Conservation (phyloP, 2,888 invertebrate species). For the Drosophila diplacantha region DNA sequence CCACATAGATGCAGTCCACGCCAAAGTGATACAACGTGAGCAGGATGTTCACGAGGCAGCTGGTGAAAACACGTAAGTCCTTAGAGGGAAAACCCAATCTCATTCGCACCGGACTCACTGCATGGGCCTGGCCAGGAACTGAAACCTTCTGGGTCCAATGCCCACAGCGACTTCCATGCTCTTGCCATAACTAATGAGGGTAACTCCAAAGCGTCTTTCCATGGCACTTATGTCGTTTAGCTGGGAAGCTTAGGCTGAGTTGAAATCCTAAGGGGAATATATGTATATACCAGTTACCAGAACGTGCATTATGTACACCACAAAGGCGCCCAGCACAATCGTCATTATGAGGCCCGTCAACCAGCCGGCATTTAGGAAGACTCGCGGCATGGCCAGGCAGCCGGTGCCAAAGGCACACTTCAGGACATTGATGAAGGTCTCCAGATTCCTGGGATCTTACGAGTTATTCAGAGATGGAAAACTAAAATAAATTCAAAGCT, state of each 20-base stretch:
- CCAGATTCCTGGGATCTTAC: conserved; percentile 70
- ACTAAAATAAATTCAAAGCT: not conserved
- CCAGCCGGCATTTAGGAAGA: conserved; percentile 91
- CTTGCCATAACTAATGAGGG: conserved; percentile 87
- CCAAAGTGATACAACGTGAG: conserved; percentile 93
- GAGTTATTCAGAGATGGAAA: not conserved
- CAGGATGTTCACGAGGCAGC: conserved; percentile 85
- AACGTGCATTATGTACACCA: conserved; percentile 92
- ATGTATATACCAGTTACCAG: conserved; percentile 76
- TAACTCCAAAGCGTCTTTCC: conserved; percentile 81
- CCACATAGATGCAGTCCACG: conserved; percentile 97
- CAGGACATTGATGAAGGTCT: conserved; percentile 90
- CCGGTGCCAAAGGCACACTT: conserved; percentile 96
- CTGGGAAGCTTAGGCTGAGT: conserved; percentile 25
- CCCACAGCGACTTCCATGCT: conserved; percentile 87
- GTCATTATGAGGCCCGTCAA: conserved; percentile 88
- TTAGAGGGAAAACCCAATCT: too few relatives aligned
- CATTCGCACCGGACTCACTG: conserved; percentile 51
- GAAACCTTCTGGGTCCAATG: conserved; percentile 83
- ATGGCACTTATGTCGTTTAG: conserved; percentile 49
- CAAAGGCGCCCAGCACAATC: conserved; percentile 85
- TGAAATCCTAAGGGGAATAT: not conserved
- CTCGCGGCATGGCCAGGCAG: conserved; percentile 94
- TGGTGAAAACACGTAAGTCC: conserved; percentile 69
- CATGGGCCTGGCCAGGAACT: conserved; percentile 80